phyloP scores from a whole-genome alignment of 2,113 vertebrate species.

The Glaucomys volans region DNA sequence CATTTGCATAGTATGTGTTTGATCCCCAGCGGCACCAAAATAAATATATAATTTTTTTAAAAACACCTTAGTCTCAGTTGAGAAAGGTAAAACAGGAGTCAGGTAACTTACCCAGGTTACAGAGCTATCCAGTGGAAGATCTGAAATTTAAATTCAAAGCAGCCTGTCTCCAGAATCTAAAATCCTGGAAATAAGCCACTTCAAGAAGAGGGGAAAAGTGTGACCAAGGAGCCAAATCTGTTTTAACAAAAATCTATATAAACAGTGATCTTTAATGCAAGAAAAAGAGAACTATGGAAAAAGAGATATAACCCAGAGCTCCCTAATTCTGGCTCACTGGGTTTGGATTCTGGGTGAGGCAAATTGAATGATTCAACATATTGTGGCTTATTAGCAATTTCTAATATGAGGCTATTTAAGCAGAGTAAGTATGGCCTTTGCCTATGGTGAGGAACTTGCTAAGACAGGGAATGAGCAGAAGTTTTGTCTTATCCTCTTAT shows the following conservation, averaged over 20 bases:
- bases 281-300: not conserved
- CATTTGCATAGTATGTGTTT: no score
- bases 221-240: not conserved
- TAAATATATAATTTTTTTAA: no score
- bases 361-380: not conserved
- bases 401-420: not conserved
- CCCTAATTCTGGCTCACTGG: not conserved
- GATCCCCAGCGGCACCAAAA: no score
- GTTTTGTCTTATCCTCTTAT: not conserved
- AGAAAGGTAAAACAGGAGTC: not conserved
- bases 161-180: not conserved
- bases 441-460: not conserved
- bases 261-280: not conserved
- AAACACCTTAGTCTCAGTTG: not conserved
- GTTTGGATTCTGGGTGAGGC: not conserved
- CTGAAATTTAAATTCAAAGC: not conserved
- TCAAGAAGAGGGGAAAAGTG: not conserved
- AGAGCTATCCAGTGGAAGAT: not conserved
- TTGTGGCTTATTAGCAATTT: conserved; percentile 34
- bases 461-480: not conserved
- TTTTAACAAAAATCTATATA: not conserved
- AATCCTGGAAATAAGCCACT: not conserved
- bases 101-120: not conserved
- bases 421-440: not conserved
- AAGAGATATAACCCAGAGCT: not conserved